Percentiles rank a stretch among this genome's conserved stretches.
Evolutionary conservation across 2,113 vertebrate species (phyloP).

Genomic region (Cyphomyrus discorhynchus): DNA sequence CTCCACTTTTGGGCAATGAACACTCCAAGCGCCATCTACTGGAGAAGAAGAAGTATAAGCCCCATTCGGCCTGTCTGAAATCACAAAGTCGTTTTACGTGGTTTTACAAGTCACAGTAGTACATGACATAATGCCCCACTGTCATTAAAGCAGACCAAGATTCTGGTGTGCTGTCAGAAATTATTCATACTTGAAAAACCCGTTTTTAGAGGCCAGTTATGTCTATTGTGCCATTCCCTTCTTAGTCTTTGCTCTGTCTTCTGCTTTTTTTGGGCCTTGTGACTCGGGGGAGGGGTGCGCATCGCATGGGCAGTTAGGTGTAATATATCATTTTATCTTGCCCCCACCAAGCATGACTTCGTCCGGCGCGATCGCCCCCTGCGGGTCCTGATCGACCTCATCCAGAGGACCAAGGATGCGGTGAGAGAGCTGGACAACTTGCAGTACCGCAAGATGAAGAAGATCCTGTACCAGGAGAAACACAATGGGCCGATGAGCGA

Average conservation of each 20-base stretch:
- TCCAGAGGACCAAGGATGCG: conserved; percentile 95
- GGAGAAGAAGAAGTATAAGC: neutral
- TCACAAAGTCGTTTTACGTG: neutral
- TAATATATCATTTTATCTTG: neutral
- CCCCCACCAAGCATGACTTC: conserved; percentile 77
- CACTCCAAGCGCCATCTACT: conserved; percentile 30
- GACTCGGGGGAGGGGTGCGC: neutral
- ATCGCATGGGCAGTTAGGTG: neutral
- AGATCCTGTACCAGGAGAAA: conserved; percentile 95
- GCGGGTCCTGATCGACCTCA: conserved; percentile 85
- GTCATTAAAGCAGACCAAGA: neutral
- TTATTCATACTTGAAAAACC: neutral
- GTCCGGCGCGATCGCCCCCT: conserved; percentile 79
- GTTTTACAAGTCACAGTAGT: neutral
- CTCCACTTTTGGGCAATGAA: neutral
- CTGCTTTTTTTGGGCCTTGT: neutral
- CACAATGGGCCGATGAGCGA: conserved; percentile 83
- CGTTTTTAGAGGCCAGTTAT: neutral
- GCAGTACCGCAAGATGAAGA: conserved; percentile 99
- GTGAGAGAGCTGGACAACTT: conserved; percentile 94
- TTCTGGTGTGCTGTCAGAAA: neutral
- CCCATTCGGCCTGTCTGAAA: neutral
- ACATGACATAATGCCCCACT: neutral
- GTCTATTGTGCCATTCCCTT: neutral
- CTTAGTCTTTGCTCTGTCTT: neutral